phyloP scores from a whole-genome alignment of 37 sponge, comb jelly and placozoan species.

The Amphimedon queenslandica region DNA sequence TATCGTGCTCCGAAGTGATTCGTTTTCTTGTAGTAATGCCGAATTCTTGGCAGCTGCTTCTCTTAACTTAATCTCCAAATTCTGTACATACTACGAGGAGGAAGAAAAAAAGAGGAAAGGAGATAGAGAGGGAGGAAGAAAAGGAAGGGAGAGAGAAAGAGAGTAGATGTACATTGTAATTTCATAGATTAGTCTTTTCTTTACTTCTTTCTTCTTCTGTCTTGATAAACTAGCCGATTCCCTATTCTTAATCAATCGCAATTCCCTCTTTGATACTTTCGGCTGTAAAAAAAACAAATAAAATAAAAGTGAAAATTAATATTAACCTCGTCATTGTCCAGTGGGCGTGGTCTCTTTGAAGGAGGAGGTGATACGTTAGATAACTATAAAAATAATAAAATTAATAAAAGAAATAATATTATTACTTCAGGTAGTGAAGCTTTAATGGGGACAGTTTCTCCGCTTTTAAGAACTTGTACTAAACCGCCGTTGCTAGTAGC shows the following conservation, averaged over 20 bases:
- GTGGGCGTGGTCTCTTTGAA: neutral
- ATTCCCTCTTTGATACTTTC: conserved; percentile 55
- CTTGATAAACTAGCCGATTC: conserved; percentile 73
- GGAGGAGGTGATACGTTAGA: too few species aligned
- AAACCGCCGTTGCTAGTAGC: neutral
- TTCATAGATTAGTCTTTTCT: neutral
- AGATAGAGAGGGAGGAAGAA: neutral
- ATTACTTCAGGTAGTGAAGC: neutral
- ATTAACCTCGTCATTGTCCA: neutral
- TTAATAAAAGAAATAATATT: neutral
- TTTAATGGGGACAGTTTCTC: conserved; percentile 20
- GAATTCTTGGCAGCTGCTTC: conserved; percentile 52
- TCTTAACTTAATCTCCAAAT: conserved; percentile 40
- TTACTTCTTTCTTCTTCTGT: conserved; percentile 67
- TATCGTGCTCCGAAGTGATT: conserved; percentile 33
- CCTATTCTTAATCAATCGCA: conserved; percentile 69
- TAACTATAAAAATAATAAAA: too few species aligned
- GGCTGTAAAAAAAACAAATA: conserved; percentile 8
- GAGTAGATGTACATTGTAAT: neutral
- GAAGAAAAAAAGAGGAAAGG: neutral
- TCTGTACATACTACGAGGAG: conserved; percentile 46
- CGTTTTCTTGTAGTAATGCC: conserved; percentile 52
- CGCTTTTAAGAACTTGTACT: conserved; percentile 40
- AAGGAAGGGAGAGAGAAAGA: conserved; percentile 1
- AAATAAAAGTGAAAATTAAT: neutral